These are phyloP conservation scores for Orchestes rusci DNA, from an alignment of 2,888 invertebrate genomes.

Conservation along the genomic window DNA sequence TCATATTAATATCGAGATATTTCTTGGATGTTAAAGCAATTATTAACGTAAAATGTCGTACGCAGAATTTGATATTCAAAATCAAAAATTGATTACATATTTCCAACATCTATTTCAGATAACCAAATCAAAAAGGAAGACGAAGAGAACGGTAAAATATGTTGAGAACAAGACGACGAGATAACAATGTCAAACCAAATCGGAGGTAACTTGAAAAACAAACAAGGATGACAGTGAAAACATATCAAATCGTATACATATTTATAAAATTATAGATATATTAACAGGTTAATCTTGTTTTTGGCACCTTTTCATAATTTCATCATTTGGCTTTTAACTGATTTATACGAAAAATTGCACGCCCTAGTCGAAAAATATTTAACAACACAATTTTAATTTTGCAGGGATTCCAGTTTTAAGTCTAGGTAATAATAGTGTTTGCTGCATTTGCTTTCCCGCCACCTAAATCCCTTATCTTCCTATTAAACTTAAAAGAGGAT, in stretches of 20 bases:
- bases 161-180: constrained; percentile 79
- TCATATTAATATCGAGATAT: no score
- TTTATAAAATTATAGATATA: constrained; percentile 1
- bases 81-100: no score
- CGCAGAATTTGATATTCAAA: no score
- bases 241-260: not conserved
- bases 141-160: no score
- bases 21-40: no score
- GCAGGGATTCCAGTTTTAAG: constrained; percentile 33
- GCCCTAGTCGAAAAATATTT: constrained; percentile 8
- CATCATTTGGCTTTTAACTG: constrained; percentile 6
- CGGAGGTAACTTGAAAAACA: constrained; percentile 52
- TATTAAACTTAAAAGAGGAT: no score
- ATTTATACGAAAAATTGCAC: constrained; percentile 8
- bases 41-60: no score
- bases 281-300: no score
- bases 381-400: constrained; percentile 26
- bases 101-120: no score
- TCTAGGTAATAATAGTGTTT: constrained; percentile 31
- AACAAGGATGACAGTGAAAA: not conserved
- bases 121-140: no score
- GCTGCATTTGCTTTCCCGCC: not conserved
- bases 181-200: constrained; percentile 85
- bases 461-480: constrained; percentile 5
- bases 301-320: not conserved